Percentiles rank a stretch among this genome's conserved stretches.
Evolutionary conservation across 2,797 vertebrate species (phyloP).

Genomic region (Anolis apletophallus): DNA sequence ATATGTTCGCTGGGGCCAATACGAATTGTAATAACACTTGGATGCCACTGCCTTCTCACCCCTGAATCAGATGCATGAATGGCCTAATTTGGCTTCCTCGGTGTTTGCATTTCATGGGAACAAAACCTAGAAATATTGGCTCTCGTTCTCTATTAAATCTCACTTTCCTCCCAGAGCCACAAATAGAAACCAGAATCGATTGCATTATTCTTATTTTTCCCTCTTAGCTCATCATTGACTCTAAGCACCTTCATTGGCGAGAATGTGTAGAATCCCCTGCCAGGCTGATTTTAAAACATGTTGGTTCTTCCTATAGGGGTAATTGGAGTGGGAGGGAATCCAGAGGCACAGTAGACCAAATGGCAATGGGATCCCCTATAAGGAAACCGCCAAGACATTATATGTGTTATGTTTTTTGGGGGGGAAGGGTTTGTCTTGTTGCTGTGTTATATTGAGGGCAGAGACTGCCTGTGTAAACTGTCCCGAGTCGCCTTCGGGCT

Average conservation of each 20-base stretch:
- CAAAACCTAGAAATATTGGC: background rate
- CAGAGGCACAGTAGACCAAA: background rate
- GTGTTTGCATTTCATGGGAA: background rate
- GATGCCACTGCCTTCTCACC: too few relatives aligned
- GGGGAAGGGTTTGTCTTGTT: too few relatives aligned
- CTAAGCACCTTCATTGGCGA: background rate
- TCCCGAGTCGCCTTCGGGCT: too few relatives aligned
- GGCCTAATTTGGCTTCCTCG: background rate
- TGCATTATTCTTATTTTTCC: background rate
- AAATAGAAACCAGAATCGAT: background rate
- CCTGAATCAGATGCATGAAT: background rate
- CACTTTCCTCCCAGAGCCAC: background rate
- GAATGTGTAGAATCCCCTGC: background rate
- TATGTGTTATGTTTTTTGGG: too few relatives aligned
- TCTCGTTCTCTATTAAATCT: background rate
- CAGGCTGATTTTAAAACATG: background rate
- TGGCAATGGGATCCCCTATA: background rate
- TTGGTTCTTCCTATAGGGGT: background rate
- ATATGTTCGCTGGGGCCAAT: too few relatives aligned
- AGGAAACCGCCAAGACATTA: background rate
- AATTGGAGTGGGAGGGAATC: background rate
- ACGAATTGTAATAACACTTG: too few relatives aligned
- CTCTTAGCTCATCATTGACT: background rate
- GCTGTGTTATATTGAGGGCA: too few relatives aligned
- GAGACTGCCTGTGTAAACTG: too few relatives aligned